Evolutionary conservation across 2,888 invertebrate genomes (phyloP), one percentile per base, ranked within the genome.

Genomic region (Ceraclea dissimilis): DNA sequence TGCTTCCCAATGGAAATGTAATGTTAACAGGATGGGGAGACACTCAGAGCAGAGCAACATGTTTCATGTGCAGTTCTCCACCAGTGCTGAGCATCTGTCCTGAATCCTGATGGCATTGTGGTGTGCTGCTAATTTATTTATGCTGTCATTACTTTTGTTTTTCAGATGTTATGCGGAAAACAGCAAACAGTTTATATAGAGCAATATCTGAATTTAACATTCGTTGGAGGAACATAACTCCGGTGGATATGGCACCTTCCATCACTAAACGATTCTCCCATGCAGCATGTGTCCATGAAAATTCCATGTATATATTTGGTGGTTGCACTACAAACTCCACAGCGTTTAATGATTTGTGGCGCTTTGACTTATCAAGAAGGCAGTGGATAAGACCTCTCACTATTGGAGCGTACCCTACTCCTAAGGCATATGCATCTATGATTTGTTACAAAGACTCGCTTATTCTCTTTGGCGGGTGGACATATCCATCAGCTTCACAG

Each of bases 291-390:
- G 80, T 88, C 48, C 80, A 87, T 67, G 84, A 85, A 60, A 90
- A 91, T 70, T 86, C 85, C 2, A 91, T 97, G 90, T 97, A 91
- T 68, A 84, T 97, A 49, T 96, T 97, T 79, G 97, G 97, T 31
- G 97, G 97, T 6, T 96, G 95, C 66, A 95, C 96, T 11, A 89
- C 90, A 34, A 88, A 90, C 54, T 89, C 90, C 66, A 96, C 97
- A 18, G 93, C 97, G 13, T 96, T 96, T 68, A 97, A 98, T 76
- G 97, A 98, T 75, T 78, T 98, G 31, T 97, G 97, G 97, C 81
- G 85, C 62, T 85, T 97, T 71, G 93, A 97, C 76, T 79, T 97
- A 59, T 88, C 89, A 1, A 85, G 82, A 49, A 79, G 93, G 65
- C 80, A 84, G 63, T 96, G 96, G 96, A 81, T 88, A 18, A 79